These are phyloP conservation scores for Venturia canescens DNA, from an alignment of 1,140 invertebrate genomes.

Conservation along the genomic window DNA sequence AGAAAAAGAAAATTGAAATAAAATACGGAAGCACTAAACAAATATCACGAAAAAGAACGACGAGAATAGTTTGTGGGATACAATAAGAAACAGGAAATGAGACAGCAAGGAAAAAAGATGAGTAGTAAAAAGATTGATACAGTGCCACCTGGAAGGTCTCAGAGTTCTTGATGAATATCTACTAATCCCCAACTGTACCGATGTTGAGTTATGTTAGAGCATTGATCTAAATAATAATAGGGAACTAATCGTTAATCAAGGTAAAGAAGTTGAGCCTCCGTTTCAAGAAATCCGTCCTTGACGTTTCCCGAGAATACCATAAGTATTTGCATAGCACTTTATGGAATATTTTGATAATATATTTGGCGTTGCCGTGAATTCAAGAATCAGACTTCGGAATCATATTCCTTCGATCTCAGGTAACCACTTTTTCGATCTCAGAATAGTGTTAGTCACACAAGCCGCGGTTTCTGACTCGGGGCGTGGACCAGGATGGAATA, in stretches of 20 bases:
- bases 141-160: constrained; percentile 19
- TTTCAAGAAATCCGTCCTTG: background rate
- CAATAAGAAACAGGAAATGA: background rate
- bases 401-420: constrained; percentile 16
- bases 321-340: constrained; percentile 2
- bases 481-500: constrained; percentile 3
- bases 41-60: no score
- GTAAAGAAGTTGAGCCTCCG: background rate
- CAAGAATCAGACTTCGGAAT: background rate
- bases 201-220: background rate
- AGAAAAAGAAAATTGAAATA: background rate
- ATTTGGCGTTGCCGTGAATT: background rate
- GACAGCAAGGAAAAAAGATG: constrained; percentile 10
- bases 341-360: background rate
- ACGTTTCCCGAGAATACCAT: background rate
- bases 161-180: constrained; percentile 3
- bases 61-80: no score
- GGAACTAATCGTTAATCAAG: constrained; percentile 45
- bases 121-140: background rate
- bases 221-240: constrained; percentile 54
- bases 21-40: background rate
- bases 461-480: constrained; percentile 5
- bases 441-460: background rate
- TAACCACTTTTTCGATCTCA: background rate
- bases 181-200: constrained; percentile 7